Conservation (phyloP, 2,888 invertebrate genomes). For the Agriotes lineatus region DNA sequence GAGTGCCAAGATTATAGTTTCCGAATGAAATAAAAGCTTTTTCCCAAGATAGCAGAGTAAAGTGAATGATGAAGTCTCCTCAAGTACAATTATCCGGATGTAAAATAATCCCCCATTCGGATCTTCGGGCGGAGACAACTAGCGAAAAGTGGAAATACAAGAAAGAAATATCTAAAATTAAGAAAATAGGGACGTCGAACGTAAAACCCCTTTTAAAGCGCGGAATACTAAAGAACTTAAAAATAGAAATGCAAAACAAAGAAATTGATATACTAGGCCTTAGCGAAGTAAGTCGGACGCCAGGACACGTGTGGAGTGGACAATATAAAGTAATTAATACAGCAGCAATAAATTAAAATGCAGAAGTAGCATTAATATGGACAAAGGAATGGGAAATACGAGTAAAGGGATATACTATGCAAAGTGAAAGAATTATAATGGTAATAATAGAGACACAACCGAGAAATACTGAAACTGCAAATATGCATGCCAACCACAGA, state of each 20-base stretch:
- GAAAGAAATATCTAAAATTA: background rate
- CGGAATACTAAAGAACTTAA: background rate
- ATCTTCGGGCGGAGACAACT: background rate
- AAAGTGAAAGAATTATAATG: background rate
- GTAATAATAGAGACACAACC: background rate
- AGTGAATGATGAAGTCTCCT: background rate
- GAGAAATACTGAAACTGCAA: background rate
- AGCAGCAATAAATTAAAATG: background rate
- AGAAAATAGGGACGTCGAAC: background rate
- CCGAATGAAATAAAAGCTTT: no score
- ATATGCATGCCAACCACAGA: no score
- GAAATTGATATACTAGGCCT: background rate
- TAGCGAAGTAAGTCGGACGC: background rate
- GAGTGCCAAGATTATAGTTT: no score
- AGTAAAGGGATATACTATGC: background rate
- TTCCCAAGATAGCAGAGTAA: background rate
- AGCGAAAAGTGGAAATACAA: background rate
- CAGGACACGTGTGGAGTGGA: constrained; percentile 1
- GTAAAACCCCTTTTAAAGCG: background rate
- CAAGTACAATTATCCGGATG: background rate
- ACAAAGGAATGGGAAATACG: background rate
- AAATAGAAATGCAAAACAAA: background rate
- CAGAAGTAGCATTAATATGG: background rate
- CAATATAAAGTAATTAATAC: background rate
- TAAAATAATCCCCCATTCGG: background rate